A percentile compares a stretch with the other conserved stretches of the same genome.
These are phyloP conservation scores for Melanargia galathea DNA, from an alignment of 2,888 invertebrate genomes.

Conservation along the genomic window DNA sequence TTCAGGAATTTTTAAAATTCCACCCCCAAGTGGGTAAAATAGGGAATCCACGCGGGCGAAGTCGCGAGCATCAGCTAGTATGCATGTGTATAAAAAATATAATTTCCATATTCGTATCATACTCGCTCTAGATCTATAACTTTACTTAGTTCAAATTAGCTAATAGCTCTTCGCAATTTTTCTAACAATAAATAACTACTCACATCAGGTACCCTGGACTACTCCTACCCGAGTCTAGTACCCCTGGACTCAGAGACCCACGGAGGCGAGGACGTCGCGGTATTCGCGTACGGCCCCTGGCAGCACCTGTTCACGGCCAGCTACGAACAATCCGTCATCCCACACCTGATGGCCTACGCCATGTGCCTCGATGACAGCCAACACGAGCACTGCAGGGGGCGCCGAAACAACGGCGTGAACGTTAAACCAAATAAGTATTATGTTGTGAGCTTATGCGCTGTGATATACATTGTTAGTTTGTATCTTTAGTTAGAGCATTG, in stretches of 20 bases:
- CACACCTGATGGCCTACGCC: constrained; percentile 88
- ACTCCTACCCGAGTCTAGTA: constrained; percentile 83
- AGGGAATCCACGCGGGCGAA: too few relatives aligned
- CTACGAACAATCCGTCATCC: constrained; percentile 89
- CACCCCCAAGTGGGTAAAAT: too few relatives aligned
- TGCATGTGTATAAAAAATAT: too few relatives aligned
- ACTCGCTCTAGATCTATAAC: too few relatives aligned
- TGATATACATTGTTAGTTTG: constrained; percentile 47
- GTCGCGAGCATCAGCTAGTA: too few relatives aligned
- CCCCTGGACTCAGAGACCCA: constrained; percentile 86
- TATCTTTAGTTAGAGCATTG: constrained; percentile 39
- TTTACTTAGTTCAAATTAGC: too few relatives aligned
- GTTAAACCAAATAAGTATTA: constrained; percentile 44
- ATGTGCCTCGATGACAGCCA: constrained; percentile 84
- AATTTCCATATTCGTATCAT: too few relatives aligned
- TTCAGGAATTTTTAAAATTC: too few relatives aligned
- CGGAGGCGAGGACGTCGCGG: constrained; percentile 90
- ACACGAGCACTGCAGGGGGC: constrained; percentile 64
- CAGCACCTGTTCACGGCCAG: constrained; percentile 90
- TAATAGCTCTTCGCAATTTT: too few relatives aligned
- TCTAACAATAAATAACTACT: neutral
- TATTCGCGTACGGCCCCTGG: constrained; percentile 88
- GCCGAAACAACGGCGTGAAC: constrained; percentile 39
- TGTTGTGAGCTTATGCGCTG: constrained; percentile 49
- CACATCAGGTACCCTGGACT: constrained; percentile 68